These are phyloP conservation scores for Narcine bancroftii DNA, from an alignment of 2,113 vertebrate genomes.

Conservation along the genomic window DNA sequence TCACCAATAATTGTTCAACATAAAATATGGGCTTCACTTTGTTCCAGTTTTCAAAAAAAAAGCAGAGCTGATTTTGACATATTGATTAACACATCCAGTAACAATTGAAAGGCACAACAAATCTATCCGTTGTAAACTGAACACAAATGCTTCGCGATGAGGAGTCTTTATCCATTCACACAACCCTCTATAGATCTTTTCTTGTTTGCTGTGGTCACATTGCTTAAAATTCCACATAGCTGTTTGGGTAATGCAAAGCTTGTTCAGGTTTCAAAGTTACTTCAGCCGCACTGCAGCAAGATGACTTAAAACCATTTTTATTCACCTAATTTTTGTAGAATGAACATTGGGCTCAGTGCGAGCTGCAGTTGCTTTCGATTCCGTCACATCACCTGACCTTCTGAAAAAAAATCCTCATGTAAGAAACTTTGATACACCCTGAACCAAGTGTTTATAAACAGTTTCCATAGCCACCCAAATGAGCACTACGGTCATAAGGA, in stretches of 20 bases:
- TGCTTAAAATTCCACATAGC: background rate
- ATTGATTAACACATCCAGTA: background rate
- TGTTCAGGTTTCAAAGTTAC: background rate
- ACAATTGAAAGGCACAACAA: background rate
- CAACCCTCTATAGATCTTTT: background rate
- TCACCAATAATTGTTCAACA: background rate
- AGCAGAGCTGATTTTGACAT: background rate
- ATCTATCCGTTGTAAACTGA: background rate
- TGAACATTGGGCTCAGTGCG: background rate
- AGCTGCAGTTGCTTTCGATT: background rate
- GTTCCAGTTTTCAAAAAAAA: background rate
- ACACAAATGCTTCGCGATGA: background rate
- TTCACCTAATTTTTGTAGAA: background rate
- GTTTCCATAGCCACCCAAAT: constrained; percentile 13
- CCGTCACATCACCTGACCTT: background rate
- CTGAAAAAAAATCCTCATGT: background rate
- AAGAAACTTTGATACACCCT: background rate
- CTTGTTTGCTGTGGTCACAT: background rate
- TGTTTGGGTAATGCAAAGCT: background rate
- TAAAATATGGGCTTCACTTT: background rate
- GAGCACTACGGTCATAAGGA: background rate
- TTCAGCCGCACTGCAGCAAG: background rate
- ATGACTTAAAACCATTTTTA: background rate
- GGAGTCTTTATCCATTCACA: background rate
- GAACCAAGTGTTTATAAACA: background rate